Evolutionary conservation across 2,888 invertebrate genomes (phyloP).

Genomic region (Aromia moschata): DNA sequence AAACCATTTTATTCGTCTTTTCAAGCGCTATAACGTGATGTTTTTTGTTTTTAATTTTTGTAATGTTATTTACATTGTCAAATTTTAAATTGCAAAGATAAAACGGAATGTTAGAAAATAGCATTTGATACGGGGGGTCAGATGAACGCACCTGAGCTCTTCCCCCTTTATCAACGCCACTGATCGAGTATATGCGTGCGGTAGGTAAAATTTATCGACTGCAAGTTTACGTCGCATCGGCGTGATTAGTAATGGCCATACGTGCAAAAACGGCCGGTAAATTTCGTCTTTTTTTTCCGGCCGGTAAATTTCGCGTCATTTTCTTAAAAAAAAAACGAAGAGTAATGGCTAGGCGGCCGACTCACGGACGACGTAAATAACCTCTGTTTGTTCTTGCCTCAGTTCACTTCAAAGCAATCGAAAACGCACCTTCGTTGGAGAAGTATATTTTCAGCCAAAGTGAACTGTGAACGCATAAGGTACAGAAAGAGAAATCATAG

Average conservation of each 20-base stretch:
- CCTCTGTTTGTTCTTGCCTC: conserved; percentile 6
- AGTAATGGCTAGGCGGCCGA: background rate
- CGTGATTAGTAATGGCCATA: conserved; percentile 5
- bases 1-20: too few species aligned
- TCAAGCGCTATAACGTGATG: too few species aligned
- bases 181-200: conserved; percentile 16
- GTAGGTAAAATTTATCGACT: conserved; percentile 7
- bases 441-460: background rate
- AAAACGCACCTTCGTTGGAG: background rate
- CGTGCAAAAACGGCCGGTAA: conserved; percentile 4
- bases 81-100: too few species aligned
- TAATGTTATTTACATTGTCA: too few species aligned
- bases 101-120: too few species aligned
- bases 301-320: conserved; percentile 6
- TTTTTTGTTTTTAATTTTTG: too few species aligned
- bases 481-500: too few species aligned
- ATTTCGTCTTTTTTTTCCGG: too few species aligned
- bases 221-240: background rate
- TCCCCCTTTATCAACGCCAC: too few species aligned
- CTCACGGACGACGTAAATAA: conserved; percentile 12
- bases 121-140: too few species aligned
- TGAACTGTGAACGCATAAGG: too few species aligned
- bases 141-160: too few species aligned
- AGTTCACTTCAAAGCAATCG: conserved; percentile 5
- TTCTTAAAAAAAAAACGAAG: conserved; percentile 6